Evolutionary conservation across 2,113 vertebrate species (phyloP), one percentile per base, ranked within the genome.

Genomic region (Silurus glanis): DNA sequence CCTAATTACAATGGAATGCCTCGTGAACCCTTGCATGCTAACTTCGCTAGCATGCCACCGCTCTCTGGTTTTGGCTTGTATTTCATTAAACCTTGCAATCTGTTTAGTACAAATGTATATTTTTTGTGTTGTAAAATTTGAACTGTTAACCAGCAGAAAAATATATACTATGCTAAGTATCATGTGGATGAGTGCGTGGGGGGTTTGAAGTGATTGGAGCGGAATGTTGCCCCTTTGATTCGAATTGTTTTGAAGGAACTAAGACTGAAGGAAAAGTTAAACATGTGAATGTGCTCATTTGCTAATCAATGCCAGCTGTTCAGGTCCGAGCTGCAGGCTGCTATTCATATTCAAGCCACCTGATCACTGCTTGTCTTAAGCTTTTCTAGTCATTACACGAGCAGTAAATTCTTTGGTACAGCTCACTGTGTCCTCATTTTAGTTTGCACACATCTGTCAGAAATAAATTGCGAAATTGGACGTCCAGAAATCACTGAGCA

Each of bases 1-100:
- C 85, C 83, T 90, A 92, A 92, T 94, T 93, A 90, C 88, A 91
- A 88, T 89, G 76, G 83, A 90, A 91, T 91, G 83, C 75, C 76
- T 86, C 82, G 85, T 88, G 87, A 85, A 71, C 67, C 56, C 78
- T 76, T 66, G 80, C 89, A 85, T 82, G 58, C 85, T 56, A 72
- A 86, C 58, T 86, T 83, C 45, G 14, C 74, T 89, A 83, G 7
- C 53, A 79, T 17, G 3, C 53, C 16, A 37, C 17, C 9, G 64
- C 80, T 85, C 80, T 85, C 74, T 19, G 74, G 55, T 19, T 49
- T 37, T 72, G 49, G 25, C 55, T 88, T 49, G 90, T 86, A 69
- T 76, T 62, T 86, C 86, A 45, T 62, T 67, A 69, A 28, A 47
- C 47, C 25, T 86, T 87, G 87, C 85, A 92, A 89, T 69, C 49